Evolutionary conservation across 2,888 invertebrate species (phyloP), one percentile per base, ranked within the genome.

Genomic region (Nematopogon swammerdamellus): DNA sequence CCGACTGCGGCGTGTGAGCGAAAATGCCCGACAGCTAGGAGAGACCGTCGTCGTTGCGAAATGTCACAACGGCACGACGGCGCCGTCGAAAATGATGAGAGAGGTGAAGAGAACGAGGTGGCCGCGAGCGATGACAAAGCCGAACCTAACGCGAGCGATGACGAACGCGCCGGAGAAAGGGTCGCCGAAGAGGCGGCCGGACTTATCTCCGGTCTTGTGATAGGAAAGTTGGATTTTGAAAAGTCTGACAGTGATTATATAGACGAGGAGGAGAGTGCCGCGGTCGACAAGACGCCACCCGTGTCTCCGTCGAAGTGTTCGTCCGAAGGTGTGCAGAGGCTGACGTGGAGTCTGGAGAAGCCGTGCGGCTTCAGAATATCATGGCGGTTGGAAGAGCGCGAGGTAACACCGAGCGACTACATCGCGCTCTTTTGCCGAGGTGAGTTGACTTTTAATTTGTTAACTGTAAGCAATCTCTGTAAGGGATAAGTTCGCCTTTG

Each of bases 401-500:
- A 59, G 18, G 61, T 66, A 8, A 63, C 71, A 43, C 20, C 59
- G 48, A 59, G 63, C 48, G 84, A 85, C 61, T 84, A 80, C 64
- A 70, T 85, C 58, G 82, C 79, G 47, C 63, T 85, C 55, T 83
- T 80, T 62, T 73, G 66, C 60, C 63, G 69, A 72, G 84, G 85
- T 85, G 60, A 73, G 81, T 64, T 25, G 25, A 25, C 25, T 25
- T 25, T 25, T 25, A 6, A 25, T 46, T 51, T 49, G 36, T n/a
- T n/a, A n/a, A n/a, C n/a, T n/a, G n/a, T n/a, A n/a, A n/a, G 6
- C 16, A n/a, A n/a, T n/a, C n/a, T n/a, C n/a, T n/a, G n/a, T n/a
- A n/a, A n/a, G n/a, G n/a, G n/a, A n/a, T n/a, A n/a, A n/a, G n/a
- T n/a, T n/a, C n/a, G n/a, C n/a, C n/a, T n/a, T n/a, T n/a, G n/a